Evolutionary conservation across 2,113 vertebrate species (phyloP).

Genomic region (Mormoops blainvillei): DNA sequence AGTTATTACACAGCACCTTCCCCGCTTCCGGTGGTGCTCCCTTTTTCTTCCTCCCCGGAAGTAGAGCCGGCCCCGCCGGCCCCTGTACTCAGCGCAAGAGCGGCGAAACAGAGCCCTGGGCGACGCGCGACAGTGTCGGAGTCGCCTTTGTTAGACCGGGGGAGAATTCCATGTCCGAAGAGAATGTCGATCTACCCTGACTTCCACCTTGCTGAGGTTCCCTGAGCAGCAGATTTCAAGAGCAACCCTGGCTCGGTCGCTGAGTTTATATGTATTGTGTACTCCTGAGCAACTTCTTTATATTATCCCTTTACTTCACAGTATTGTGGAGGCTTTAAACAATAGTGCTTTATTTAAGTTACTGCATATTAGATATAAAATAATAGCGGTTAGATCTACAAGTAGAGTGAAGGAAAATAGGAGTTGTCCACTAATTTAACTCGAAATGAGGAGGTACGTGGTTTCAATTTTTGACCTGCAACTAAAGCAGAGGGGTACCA

Average conservation of each 20-base stretch:
- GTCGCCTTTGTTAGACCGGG: fast-evolving
- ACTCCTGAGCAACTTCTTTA: not conserved
- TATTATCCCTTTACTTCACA: not conserved
- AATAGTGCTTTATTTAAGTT: not conserved
- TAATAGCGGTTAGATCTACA: not conserved
- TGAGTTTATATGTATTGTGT: not conserved
- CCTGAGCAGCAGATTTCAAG: not conserved
- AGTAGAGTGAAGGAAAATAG: not conserved
- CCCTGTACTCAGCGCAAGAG: fast-evolving
- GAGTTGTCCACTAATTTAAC: not conserved
- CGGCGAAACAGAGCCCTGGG: fast-evolving
- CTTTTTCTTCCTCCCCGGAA: slow-evolving; percentile 50
- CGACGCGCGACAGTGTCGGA: fast-evolving
- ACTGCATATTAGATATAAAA: not conserved
- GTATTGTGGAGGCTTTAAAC: not conserved
- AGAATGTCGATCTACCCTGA: fast-evolving
- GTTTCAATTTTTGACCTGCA: not conserved
- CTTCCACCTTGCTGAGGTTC: fast-evolving
- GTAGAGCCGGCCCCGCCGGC: not conserved
- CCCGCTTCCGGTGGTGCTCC: slow-evolving; percentile 21
- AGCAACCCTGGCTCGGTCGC: not conserved
- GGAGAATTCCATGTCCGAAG: fast-evolving
- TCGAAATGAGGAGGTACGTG: not conserved
- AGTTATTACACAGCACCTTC: slow-evolving; percentile 79
- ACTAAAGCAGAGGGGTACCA: not conserved